Conservation (phyloP, 1,140 invertebrate genomes). For the Pogonomyrmex californicus region DNA sequence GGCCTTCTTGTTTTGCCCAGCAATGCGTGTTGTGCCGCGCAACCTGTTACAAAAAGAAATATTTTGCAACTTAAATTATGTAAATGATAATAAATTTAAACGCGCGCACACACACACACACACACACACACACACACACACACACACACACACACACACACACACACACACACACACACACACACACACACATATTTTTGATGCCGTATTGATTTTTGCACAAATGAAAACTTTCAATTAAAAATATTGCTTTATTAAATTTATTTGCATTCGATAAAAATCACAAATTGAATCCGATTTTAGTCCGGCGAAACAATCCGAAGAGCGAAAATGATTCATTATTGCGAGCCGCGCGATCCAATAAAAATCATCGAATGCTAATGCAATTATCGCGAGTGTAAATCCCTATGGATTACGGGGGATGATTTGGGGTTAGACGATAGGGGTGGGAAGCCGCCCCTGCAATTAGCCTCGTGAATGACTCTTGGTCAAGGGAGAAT, state of each 20-base stretch:
- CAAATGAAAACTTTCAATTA: not conserved
- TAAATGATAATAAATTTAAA: too few relatives aligned
- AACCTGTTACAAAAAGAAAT: constrained; percentile 82
- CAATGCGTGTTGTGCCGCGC: constrained; percentile 91
- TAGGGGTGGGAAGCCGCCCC: constrained; percentile 80
- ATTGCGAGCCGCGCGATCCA: constrained; percentile 71
- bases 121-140: too few relatives aligned
- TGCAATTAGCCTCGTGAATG: constrained; percentile 84
- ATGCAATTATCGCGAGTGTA: constrained; percentile 85
- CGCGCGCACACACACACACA: too few relatives aligned
- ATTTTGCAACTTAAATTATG: not conserved
- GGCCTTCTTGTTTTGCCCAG: constrained; percentile 98
- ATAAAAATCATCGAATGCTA: constrained; percentile 87
- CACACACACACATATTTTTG: not conserved
- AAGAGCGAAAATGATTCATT: constrained; percentile 61
- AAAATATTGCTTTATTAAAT: constrained; percentile 12
- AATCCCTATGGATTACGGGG: constrained; percentile 82
- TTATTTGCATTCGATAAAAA: constrained; percentile 25
- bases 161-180: too few relatives aligned
- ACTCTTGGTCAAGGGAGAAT: constrained; percentile 80
- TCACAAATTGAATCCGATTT: constrained; percentile 54
- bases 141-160: too few relatives aligned
- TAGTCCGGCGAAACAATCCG: constrained; percentile 34
- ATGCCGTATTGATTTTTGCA: not conserved
- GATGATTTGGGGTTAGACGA: constrained; percentile 83